Evolutionary conservation across 2,797 vertebrate genomes (phyloP), one percentile per base, ranked within the genome.

Genomic region (Cossypha dichroa): DNA sequence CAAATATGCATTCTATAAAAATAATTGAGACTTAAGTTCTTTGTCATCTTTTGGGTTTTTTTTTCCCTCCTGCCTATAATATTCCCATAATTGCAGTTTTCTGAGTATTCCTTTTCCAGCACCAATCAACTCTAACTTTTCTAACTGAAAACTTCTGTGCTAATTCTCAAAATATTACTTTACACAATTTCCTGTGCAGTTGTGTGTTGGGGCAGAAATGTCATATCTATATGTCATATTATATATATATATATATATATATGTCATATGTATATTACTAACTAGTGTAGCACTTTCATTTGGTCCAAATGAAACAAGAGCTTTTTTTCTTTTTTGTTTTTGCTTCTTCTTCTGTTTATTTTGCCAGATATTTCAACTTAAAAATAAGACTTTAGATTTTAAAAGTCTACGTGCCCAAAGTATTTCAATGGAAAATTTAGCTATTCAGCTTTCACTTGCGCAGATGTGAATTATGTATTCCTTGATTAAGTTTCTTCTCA

Each of bases 11-110:
- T 62, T 40, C 12, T 19, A 29, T 46, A 51, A 73, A 85, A 62
- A 56, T 31, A 67, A 41, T 33, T 36, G 13, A 48, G 20, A 31
- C 9, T 33, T 13, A 59, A 78, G 8, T 11, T 15, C 13, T 31
- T 48, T 25, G 31, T 23, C 3, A 28, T 23, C 3, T 13, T 28
- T 59, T 5, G 5, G 8, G 2, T 3, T 48, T 0, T 10, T 38
- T 38, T 46, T 19, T 2, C 9, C 15, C 11, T 45, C 8, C 34
- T 60, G 7, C 3, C 22, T 51, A 10, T 41, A 60, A 51, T 40
- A 12, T 22, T 62, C 2, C 10, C 16, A 26, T 41, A 36, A 51
- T 25, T 66, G 41, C 10, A 55, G 8, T 55, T 81, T 60, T 49
- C 29, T 56, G 10, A 85, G 6, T 49, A 25, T 85, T 67, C 4